phyloP scores from a whole-genome alignment of 2,113 vertebrate species.

The Trachemys scripta region DNA sequence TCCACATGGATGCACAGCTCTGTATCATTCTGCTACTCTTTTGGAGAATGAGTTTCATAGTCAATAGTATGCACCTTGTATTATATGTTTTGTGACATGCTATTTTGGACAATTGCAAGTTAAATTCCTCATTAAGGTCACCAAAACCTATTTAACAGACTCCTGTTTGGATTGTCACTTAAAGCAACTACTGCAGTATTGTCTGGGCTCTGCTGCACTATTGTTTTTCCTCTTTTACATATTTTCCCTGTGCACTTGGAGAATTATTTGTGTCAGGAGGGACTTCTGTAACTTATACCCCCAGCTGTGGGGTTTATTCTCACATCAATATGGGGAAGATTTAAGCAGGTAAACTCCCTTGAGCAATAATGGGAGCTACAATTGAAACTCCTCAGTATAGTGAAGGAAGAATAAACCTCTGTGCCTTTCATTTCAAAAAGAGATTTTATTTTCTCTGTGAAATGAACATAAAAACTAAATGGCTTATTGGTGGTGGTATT shows the following conservation, averaged over 20 bases:
- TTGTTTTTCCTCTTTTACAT: not conserved
- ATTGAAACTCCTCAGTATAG: not conserved
- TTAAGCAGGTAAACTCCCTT: not conserved
- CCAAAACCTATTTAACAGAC: not conserved
- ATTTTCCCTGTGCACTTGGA: not conserved
- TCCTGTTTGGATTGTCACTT: not conserved
- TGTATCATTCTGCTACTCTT: slow-evolving; percentile 20
- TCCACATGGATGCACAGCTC: not conserved
- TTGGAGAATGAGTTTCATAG: slow-evolving; percentile 38
- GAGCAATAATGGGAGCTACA: not conserved
- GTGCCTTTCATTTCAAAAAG: not conserved
- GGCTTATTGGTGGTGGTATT: not conserved
- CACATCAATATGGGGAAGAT: accelerated
- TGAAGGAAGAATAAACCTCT: not conserved
- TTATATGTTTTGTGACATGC: slow-evolving; percentile 19
- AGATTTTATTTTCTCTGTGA: not conserved
- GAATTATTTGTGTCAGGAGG: not conserved
- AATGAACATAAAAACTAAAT: not conserved
- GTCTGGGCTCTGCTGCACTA: not conserved
- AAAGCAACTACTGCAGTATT: not conserved
- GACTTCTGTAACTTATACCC: not conserved
- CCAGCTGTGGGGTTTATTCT: not conserved
- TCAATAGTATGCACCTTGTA: slow-evolving; percentile 29
- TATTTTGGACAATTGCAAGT: slow-evolving; percentile 10
- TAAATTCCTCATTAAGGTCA: slow-evolving; percentile 20